phyloP scores from a whole-genome alignment of 1,140 invertebrate species.

The Pogonus chalceus region DNA sequence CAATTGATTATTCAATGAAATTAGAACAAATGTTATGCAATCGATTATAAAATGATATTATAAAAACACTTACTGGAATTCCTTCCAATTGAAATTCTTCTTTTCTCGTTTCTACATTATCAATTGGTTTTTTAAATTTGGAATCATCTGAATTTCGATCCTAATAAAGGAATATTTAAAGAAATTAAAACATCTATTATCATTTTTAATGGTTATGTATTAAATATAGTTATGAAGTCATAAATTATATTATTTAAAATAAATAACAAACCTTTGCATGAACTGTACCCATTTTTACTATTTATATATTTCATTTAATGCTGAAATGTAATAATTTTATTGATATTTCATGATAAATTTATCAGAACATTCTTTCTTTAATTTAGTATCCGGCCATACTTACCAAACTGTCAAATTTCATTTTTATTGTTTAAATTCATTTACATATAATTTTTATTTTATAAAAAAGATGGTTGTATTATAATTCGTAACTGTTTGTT shows the following conservation, averaged over 20 bases:
- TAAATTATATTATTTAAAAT: conserved; percentile 12
- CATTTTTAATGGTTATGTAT: conserved; percentile 22
- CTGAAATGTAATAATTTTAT: too few species aligned
- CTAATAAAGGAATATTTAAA: conserved; percentile 15
- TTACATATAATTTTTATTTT: too few species aligned
- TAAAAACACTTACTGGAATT: conserved; percentile 22
- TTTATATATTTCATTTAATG: too few species aligned
- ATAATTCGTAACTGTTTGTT: too few species aligned
- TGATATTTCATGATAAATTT: too few species aligned
- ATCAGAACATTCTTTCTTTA: too few species aligned
- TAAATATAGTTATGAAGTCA: conserved; percentile 13
- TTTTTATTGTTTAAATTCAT: too few species aligned
- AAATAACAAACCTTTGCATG: conserved; percentile 33
- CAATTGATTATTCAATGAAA: too few species aligned
- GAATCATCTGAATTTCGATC: conserved; percentile 13
- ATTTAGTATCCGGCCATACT: too few species aligned
- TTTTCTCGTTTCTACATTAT: conserved; percentile 10
- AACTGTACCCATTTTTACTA: conserved; percentile 32
- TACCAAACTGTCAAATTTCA: too few species aligned
- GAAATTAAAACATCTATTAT: conserved; percentile 14
- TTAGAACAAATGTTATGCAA: conserved; percentile 12
- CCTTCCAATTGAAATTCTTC: conserved; percentile 25
- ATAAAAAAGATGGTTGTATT: too few species aligned
- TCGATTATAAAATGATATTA: conserved; percentile 8
- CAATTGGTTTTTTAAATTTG: conserved; percentile 2